Evolutionary conservation across 2,888 invertebrate genomes (phyloP).

Genomic region (Protonemura montana): DNA sequence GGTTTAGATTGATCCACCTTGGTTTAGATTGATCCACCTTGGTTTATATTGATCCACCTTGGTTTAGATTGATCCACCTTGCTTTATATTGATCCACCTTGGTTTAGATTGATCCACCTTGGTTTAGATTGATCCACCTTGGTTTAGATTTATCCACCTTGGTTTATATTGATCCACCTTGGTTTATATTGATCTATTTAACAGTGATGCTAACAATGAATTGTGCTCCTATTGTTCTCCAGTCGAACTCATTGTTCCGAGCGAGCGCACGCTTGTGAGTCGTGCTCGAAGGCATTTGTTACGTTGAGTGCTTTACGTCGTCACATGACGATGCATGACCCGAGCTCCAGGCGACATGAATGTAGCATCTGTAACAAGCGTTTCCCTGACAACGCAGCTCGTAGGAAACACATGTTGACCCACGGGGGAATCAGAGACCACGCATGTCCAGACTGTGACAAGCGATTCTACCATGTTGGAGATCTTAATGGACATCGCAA

Average conservation of each 20-base stretch:
- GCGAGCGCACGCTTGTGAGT: slow-evolving; percentile 57
- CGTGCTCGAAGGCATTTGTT: slow-evolving; percentile 60
- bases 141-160: slow-evolving; percentile 31
- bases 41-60: too few species aligned
- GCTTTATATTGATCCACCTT: not conserved
- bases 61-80: slow-evolving; percentile 28
- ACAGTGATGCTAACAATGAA: too few species aligned
- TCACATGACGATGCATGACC: slow-evolving; percentile 59
- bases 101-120: not conserved
- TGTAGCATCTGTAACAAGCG: slow-evolving; percentile 60
- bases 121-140: too few species aligned
- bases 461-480: slow-evolving; percentile 63
- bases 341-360: slow-evolving; percentile 58
- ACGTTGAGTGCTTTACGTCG: slow-evolving; percentile 58
- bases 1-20: not conserved
- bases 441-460: slow-evolving; percentile 64
- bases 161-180: not conserved
- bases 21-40: too few species aligned
- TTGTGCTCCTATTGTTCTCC: not conserved
- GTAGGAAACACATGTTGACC: slow-evolving; percentile 59
- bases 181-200: too few species aligned
- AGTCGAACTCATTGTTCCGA: slow-evolving; percentile 51
- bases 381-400: slow-evolving; percentile 58
- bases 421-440: slow-evolving; percentile 56
- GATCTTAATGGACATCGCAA: slow-evolving; percentile 61